These are phyloP conservation scores for Lucinisca nassula DNA, from an alignment of 2,888 invertebrate genomes.

Conservation along the genomic window DNA sequence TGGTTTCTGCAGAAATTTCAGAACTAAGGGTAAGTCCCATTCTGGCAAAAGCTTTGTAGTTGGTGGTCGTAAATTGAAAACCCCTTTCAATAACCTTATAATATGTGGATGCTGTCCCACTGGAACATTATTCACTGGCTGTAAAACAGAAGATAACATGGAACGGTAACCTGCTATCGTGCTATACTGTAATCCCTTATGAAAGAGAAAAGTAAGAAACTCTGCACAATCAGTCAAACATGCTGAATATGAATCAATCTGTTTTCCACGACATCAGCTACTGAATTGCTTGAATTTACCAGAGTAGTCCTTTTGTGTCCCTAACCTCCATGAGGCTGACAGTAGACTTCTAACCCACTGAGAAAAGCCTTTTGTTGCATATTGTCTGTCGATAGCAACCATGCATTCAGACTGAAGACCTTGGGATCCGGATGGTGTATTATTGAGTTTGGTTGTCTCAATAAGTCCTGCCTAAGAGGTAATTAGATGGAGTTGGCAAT, in stretches of 20 bases:
- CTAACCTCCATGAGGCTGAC: constrained; percentile 1
- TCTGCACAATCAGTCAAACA: constrained; percentile 19
- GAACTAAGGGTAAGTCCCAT: constrained; percentile 15
- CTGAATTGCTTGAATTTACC: constrained; percentile 22
- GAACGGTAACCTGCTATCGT: constrained; percentile 25
- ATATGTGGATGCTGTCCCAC: constrained; percentile 27
- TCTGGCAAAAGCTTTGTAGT: not conserved
- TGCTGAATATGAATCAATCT: constrained; percentile 27
- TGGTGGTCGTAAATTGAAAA: constrained; percentile 17
- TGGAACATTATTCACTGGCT: not conserved
- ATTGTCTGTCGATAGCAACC: constrained; percentile 29
- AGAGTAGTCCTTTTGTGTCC: constrained; percentile 30
- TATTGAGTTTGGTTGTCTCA: no score
- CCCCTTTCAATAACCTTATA: constrained; percentile 21
- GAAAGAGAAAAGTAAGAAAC: constrained; percentile 7
- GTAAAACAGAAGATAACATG: constrained; percentile 18
- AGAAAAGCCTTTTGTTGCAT: constrained; percentile 30
- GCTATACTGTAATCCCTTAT: constrained; percentile 15
- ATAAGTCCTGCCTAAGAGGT: constrained; percentile 13
- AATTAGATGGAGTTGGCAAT: constrained; percentile 31
- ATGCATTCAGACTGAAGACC: no score
- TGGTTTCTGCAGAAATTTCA: not conserved
- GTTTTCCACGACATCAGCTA: constrained; percentile 32
- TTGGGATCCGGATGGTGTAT: no score
- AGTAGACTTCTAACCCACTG: constrained; percentile 1